These are phyloP conservation scores for Cephus pygmeus DNA, from an alignment of 2,888 invertebrate species.

Conservation along the genomic window DNA sequence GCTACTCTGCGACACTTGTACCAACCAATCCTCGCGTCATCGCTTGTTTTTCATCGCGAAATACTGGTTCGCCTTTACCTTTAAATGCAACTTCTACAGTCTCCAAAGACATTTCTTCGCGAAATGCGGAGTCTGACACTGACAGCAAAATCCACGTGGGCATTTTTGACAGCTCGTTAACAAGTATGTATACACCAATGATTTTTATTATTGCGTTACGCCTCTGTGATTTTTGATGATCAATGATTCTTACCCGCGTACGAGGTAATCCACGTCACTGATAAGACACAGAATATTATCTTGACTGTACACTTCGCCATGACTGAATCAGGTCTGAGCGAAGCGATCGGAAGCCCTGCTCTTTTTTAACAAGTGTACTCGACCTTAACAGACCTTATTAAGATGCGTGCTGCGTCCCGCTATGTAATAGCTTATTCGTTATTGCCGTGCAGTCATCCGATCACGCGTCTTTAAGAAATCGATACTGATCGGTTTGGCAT, in stretches of 20 bases:
- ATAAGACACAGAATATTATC: slow-evolving; percentile 18
- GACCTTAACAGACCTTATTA: slow-evolving; percentile 58
- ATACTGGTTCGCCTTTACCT: not conserved
- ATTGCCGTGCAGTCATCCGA: slow-evolving; percentile 11
- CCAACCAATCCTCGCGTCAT: not conserved
- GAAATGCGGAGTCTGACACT: not conserved
- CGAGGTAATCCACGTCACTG: not conserved
- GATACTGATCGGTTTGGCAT: not conserved
- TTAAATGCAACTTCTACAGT: not conserved
- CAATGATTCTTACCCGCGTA: slow-evolving; percentile 26
- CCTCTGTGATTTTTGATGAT: not conserved
- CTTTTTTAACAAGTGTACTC: slow-evolving; percentile 60
- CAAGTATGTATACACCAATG: not conserved
- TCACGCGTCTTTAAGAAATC: not conserved
- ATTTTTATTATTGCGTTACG: not conserved
- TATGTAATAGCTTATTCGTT: slow-evolving; percentile 19
- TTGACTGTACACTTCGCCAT: slow-evolving; percentile 39
- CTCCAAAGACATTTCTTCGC: not conserved
- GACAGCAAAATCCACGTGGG: not conserved
- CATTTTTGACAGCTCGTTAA: not conserved
- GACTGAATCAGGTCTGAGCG: slow-evolving; percentile 52
- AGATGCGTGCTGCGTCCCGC: slow-evolving; percentile 42
- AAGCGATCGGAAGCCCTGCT: slow-evolving; percentile 35
- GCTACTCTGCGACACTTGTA: not conserved
- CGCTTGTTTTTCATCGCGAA: not conserved